Evolutionary conservation across 1,140 invertebrate species (phyloP).

Genomic region (Sesamia nonagrioides): DNA sequence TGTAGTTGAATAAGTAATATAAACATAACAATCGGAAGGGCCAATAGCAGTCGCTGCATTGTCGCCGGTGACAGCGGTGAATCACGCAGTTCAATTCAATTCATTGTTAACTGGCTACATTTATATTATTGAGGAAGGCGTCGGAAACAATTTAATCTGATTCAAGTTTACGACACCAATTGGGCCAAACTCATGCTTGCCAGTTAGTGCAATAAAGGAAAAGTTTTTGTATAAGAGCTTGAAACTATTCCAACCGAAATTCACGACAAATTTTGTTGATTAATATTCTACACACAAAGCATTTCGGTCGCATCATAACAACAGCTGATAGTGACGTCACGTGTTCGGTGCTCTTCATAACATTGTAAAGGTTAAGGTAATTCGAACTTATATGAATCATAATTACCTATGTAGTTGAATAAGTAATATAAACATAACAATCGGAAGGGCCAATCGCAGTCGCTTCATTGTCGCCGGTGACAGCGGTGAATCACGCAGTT

Average conservation of each 20-base stretch:
- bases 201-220: not conserved
- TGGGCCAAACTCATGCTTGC: constrained; percentile 1
- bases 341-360: constrained; percentile 8
- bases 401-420: too few species aligned
- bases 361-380: too few species aligned
- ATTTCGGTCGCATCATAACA: not conserved
- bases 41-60: constrained; percentile 16
- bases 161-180: not conserved
- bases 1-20: not conserved
- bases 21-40: not conserved
- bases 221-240: constrained; percentile 8
- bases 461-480: constrained; percentile 6
- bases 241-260: too few species aligned
- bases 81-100: constrained; percentile 35
- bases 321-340: constrained; percentile 16
- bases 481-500: constrained; percentile 23
- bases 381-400: too few species aligned
- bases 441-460: constrained; percentile 10
- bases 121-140: constrained; percentile 13
- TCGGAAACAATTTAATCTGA: constrained; percentile 18
- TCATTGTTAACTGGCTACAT: constrained; percentile 4
- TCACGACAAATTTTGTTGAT: not conserved
- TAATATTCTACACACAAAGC: not conserved
- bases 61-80: constrained; percentile 6
- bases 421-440: not conserved